phyloP scores from a whole-genome alignment of 2,113 vertebrate genomes.

The Sander vitreus region DNA sequence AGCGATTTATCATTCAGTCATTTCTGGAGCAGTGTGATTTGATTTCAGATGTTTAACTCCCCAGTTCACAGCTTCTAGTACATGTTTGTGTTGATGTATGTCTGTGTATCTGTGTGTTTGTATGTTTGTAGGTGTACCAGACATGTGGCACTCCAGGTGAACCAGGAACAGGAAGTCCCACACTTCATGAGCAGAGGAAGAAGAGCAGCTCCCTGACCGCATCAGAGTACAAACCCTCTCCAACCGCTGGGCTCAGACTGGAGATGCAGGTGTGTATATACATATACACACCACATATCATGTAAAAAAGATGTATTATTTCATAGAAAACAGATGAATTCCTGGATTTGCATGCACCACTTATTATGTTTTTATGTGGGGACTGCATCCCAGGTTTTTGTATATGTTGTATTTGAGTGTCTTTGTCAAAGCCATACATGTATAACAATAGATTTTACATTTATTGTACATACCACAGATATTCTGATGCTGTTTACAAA shows the following conservation, averaged over 20 bases:
- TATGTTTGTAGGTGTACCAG: constrained; percentile 87
- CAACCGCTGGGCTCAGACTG: constrained; percentile 77
- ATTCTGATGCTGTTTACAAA: background rate
- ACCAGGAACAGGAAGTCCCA: constrained; percentile 80
- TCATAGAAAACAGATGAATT: background rate
- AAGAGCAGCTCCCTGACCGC: constrained; percentile 79
- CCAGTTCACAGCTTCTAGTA: background rate
- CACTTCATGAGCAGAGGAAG: constrained; percentile 82
- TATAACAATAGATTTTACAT: background rate
- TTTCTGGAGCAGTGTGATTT: background rate
- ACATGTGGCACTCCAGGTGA: constrained; percentile 89
- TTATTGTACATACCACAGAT: background rate
- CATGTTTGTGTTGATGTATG: background rate
- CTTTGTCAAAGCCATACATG: background rate
- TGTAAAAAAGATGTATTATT: background rate
- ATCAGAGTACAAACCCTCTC: constrained; percentile 82
- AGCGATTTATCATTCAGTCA: constrained; percentile 33
- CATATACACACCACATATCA: background rate
- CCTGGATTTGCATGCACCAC: background rate
- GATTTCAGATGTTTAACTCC: background rate
- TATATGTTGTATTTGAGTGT: background rate
- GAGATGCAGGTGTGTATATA: constrained; percentile 86
- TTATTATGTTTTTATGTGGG: background rate
- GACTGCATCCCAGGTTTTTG: background rate
- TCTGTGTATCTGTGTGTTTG: constrained; percentile 15